Evolutionary conservation across 2,113 vertebrate species (phyloP).

Genomic region (Semnornis frantzii): DNA sequence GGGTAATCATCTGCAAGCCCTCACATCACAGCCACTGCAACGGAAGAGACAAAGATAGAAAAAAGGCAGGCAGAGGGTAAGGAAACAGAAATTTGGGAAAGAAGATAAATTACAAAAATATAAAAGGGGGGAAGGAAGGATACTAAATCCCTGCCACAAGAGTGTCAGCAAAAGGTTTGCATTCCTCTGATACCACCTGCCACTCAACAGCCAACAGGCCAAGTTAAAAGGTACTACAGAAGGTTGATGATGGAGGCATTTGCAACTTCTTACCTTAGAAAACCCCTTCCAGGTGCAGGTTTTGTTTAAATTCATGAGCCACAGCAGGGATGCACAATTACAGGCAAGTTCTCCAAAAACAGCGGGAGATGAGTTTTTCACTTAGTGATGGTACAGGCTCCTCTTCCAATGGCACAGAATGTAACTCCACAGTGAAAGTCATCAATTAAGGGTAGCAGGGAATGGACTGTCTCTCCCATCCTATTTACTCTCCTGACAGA

Average conservation of each 20-base stretch:
- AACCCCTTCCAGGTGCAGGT: neutral
- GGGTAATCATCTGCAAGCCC: neutral
- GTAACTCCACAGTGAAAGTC: neutral
- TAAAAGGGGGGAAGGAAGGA: neutral
- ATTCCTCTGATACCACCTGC: neutral
- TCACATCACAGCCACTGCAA: neutral
- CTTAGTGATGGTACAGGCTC: too few relatives aligned
- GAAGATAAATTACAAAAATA: neutral
- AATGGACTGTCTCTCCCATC: neutral
- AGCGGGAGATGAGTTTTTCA: neutral
- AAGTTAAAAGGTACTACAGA: neutral
- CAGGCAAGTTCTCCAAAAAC: conserved; percentile 15
- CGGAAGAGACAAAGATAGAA: neutral
- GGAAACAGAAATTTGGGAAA: neutral
- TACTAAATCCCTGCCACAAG: neutral
- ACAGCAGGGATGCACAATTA: conserved; percentile 13
- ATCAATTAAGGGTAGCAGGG: neutral
- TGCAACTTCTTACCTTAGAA: neutral
- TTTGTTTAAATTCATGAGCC: neutral
- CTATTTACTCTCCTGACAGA: neutral
- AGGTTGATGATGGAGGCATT: neutral
- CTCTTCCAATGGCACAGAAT: neutral
- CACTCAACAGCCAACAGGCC: neutral
- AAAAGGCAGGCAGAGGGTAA: neutral
- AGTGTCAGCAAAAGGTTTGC: neutral